phyloP scores from a whole-genome alignment of 1,140 invertebrate species.

The Magallana angulata region DNA sequence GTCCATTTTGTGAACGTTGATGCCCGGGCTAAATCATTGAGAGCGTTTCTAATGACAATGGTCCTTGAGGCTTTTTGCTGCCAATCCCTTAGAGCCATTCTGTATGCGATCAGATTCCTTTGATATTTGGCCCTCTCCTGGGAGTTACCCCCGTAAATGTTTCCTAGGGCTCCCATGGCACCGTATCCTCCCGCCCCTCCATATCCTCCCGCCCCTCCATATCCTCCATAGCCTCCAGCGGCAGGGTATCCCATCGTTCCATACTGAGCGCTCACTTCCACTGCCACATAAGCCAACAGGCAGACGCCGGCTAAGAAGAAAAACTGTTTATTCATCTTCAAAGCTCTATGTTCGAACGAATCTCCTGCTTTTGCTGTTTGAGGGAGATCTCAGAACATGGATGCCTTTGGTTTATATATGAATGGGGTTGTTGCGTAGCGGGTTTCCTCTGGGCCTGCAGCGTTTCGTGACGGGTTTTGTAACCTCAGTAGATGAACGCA shows the following conservation, averaged over 20 bases:
- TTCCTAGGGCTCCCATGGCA: background rate
- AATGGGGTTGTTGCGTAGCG: background rate
- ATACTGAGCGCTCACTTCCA: slow-evolving; percentile 14
- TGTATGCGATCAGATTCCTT: slow-evolving; percentile 1
- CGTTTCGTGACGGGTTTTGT: slow-evolving; percentile 26
- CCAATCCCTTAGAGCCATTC: slow-evolving; percentile 12
- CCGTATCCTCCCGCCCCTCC: too few species aligned
- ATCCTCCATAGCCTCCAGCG: background rate
- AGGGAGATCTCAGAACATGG: slow-evolving; percentile 29
- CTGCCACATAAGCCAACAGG: slow-evolving; percentile 28
- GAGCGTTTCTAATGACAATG: background rate
- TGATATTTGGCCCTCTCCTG: slow-evolving; percentile 1
- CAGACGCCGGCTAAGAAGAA: slow-evolving; percentile 31
- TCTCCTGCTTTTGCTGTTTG: background rate
- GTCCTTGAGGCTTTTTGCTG: slow-evolving; percentile 6
- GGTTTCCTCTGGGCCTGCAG: background rate
- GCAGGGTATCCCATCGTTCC: background rate
- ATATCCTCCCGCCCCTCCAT: background rate
- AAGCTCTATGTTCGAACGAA: slow-evolving; percentile 26
- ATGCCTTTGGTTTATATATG: slow-evolving; percentile 23
- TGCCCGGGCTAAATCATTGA: slow-evolving; percentile 12
- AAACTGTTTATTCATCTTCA: slow-evolving; percentile 35
- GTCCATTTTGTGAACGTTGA: slow-evolving; percentile 21
- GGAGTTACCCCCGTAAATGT: background rate
- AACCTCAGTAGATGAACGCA: background rate